Conservation (phyloP, 2,888 invertebrate species). For the Ormia ochracea region DNA sequence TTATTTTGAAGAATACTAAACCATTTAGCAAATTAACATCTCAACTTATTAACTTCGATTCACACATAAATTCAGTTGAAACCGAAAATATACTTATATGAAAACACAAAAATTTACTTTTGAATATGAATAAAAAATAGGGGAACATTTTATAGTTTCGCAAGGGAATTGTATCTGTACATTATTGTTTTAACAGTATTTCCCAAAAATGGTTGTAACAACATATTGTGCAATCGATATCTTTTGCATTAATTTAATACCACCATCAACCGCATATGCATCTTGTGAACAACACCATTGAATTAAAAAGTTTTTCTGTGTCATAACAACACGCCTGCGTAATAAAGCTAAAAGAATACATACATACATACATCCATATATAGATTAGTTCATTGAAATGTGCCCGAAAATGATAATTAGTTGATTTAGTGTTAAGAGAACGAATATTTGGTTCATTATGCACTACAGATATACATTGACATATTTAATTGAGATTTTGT, state of each 20-base stretch:
- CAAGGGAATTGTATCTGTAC: conserved; percentile 31
- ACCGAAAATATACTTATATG: neutral
- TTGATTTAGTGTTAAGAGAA: conserved; percentile 4
- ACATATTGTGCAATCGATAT: conserved; percentile 69
- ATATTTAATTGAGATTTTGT: conserved; percentile 40
- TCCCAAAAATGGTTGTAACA: conserved; percentile 68
- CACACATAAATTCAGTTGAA: conserved; percentile 34
- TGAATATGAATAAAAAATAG: conserved; percentile 16
- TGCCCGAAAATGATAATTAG: conserved; percentile 4
- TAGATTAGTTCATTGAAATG: conserved; percentile 44
- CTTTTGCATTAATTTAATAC: conserved; percentile 53
- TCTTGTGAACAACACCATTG: conserved; percentile 40
- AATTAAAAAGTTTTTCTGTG: conserved; percentile 12
- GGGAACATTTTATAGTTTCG: conserved; percentile 12
- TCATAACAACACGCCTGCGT: conserved; percentile 57
- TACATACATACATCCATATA: too few species aligned
- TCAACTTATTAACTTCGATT: conserved; percentile 61
- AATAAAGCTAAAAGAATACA: neutral
- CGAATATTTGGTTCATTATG: neutral
- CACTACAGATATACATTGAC: conserved; percentile 32
- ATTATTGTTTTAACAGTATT: conserved; percentile 47
- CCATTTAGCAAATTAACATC: conserved; percentile 39
- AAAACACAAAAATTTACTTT: conserved; percentile 10
- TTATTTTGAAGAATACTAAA: conserved; percentile 59
- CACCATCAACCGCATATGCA: conserved; percentile 41